These are phyloP conservation scores for Meda fulgida DNA, from an alignment of 2,797 vertebrate species.

Conservation along the genomic window DNA sequence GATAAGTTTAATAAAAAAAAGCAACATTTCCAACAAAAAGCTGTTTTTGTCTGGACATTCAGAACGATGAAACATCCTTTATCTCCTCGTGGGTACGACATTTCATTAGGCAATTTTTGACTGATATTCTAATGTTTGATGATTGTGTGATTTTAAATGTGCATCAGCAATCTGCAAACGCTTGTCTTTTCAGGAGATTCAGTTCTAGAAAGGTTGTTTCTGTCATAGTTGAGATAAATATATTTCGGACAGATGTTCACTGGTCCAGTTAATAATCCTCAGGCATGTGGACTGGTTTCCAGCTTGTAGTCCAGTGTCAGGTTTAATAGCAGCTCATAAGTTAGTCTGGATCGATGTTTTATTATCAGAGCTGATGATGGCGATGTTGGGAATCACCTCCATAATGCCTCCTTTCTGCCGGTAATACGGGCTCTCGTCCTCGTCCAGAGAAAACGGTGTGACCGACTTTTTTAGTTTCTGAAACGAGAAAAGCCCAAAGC, in stretches of 20 bases:
- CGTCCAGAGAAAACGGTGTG: conserved; percentile 69
- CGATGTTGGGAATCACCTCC: conserved; percentile 15
- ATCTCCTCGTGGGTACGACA: no score
- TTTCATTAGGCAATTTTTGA: no score
- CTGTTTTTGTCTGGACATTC: no score
- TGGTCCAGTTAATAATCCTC: neutral
- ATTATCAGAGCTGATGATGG: conserved; percentile 66
- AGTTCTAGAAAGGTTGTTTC: no score
- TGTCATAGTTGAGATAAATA: neutral
- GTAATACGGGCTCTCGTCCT: conserved; percentile 62
- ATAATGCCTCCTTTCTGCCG: conserved; percentile 62
- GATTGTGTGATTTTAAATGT: no score
- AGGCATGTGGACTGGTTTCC: neutral
- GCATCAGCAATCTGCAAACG: no score
- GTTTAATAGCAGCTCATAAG: conserved; percentile 59
- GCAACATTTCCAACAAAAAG: no score
- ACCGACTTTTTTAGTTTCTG: conserved; percentile 77
- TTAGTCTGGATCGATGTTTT: conserved; percentile 59
- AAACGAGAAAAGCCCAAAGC: neutral
- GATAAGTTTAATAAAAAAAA: no score
- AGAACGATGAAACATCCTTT: no score
- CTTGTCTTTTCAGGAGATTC: no score
- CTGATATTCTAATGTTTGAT: no score
- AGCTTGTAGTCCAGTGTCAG: neutral
- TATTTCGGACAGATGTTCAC: neutral